A percentile compares a stretch with the other conserved stretches of the same genome.
Evolutionary conservation across 2,113 vertebrate genomes (phyloP).

Genomic region (Desmodus rotundus): DNA sequence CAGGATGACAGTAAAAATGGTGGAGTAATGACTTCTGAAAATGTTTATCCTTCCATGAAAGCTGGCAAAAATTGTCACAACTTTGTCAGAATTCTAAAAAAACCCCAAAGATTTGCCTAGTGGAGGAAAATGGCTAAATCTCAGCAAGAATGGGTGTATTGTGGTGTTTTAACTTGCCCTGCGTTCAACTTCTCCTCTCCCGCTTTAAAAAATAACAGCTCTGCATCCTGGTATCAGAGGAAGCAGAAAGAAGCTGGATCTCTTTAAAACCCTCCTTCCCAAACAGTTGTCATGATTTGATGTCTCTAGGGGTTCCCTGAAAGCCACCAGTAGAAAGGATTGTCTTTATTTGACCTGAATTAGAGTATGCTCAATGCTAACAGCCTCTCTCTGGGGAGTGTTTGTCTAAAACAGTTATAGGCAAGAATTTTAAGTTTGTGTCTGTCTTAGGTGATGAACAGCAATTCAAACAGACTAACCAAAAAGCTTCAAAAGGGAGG

Average conservation of each 20-base stretch:
- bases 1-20: neutral
- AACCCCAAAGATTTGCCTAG: neutral
- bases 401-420: slow-evolving; percentile 2
- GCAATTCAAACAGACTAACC: neutral
- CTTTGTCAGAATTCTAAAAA: slow-evolving; percentile 16
- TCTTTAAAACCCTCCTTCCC: neutral
- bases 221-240: neutral
- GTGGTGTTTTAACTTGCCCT: neutral
- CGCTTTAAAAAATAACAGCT: neutral
- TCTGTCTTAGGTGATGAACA: neutral
- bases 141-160: neutral
- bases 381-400: neutral
- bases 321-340: neutral
- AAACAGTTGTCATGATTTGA: neutral
- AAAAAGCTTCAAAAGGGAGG: neutral
- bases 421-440: neutral
- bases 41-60: neutral
- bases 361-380: neutral
- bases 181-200: neutral
- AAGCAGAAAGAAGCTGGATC: neutral
- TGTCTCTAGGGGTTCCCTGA: neutral
- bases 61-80: neutral
- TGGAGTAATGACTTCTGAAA: neutral
- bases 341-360: neutral
- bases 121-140: neutral